phyloP scores from a whole-genome alignment of 2,888 invertebrate genomes.

The Tetranychus truncatus region DNA sequence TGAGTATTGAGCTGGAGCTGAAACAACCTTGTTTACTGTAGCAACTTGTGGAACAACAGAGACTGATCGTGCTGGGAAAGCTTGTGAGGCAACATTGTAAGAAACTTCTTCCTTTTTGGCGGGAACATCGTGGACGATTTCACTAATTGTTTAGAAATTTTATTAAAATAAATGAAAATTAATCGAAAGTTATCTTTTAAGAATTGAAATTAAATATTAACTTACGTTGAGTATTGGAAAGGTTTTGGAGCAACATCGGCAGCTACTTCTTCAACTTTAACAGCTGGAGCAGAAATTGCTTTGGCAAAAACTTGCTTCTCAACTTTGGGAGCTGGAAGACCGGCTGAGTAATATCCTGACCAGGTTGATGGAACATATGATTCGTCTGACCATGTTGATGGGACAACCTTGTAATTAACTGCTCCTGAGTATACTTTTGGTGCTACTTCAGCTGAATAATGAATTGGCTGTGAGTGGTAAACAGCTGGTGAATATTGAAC shows the following conservation, averaged over 20 bases:
- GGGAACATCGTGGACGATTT: background rate
- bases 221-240: background rate
- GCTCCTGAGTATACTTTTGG: background rate
- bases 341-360: background rate
- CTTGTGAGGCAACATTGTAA: background rate
- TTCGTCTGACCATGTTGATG: background rate
- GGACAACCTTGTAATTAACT: background rate
- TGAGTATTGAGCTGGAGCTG: background rate
- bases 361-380: background rate
- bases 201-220: background rate
- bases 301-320: background rate
- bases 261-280: background rate
- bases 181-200: background rate
- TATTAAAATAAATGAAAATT: background rate
- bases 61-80: background rate
- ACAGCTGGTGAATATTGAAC: no score
- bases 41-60: background rate
- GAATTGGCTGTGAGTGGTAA: no score
- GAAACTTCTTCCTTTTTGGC: background rate
- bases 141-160: background rate
- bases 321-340: background rate
- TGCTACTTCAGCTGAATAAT: background rate
- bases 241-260: background rate
- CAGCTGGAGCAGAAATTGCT: background rate
- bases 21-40: background rate